A percentile compares a stretch with the other conserved stretches of the same genome.
Conservation (phyloP, 1,140 invertebrate species). For the Lerema accius region DNA sequence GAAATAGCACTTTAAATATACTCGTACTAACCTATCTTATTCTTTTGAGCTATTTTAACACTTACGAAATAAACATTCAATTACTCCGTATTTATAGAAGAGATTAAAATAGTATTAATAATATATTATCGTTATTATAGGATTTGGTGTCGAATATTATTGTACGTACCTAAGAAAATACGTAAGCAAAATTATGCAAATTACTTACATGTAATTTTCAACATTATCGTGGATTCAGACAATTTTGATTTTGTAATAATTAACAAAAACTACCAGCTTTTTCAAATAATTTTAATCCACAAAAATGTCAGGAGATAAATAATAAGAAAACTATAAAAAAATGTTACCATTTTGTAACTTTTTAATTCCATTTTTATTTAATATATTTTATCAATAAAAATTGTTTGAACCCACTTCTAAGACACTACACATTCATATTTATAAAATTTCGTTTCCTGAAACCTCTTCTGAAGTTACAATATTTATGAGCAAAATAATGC, state of each 20-base stretch:
- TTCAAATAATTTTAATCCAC: no score
- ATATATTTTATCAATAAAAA: not conserved
- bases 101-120: conserved; percentile 21
- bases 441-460: conserved; percentile 44
- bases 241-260: not conserved
- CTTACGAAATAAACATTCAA: conserved; percentile 12
- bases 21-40: conserved; percentile 1
- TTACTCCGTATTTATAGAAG: conserved; percentile 10
- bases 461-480: conserved; percentile 33
- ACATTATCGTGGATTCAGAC: conserved; percentile 15
- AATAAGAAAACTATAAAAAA: no score
- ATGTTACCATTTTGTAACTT: no score
- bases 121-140: conserved; percentile 13
- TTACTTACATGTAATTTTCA: conserved; percentile 5
- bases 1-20: not conserved
- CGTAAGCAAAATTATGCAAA: conserved; percentile 20
- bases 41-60: conserved; percentile 32
- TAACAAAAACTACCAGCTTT: no score
- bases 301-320: no score
- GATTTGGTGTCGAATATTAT: conserved; percentile 28
- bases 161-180: conserved; percentile 28
- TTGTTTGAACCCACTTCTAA: conserved; percentile 32
- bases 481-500: conserved; percentile 10
- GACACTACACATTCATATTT: conserved; percentile 7
- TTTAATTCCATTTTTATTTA: no score